Evolutionary conservation across 2,888 invertebrate species (phyloP).

Genomic region (Drosophila pegasa): DNA sequence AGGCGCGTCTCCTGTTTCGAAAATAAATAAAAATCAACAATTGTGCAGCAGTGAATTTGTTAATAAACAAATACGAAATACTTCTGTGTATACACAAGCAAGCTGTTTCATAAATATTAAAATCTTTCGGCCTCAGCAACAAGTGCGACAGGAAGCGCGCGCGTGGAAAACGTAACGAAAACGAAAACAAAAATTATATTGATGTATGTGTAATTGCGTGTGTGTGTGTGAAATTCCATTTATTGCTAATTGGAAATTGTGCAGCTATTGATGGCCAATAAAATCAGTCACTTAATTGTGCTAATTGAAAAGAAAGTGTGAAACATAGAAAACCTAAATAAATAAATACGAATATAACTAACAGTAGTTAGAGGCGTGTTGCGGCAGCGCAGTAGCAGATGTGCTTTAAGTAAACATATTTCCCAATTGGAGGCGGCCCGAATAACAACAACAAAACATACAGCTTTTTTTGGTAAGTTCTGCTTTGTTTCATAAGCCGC

Average conservation of each 20-base stretch:
- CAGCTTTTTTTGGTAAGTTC: constrained; percentile 42
- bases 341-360: constrained; percentile 11
- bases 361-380: constrained; percentile 12
- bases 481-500: constrained; percentile 31
- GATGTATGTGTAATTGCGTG: constrained; percentile 7
- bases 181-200: constrained; percentile 49
- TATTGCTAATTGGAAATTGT: constrained; percentile 46
- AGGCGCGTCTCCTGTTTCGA: constrained; percentile 31
- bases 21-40: constrained; percentile 34
- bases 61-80: constrained; percentile 49
- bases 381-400: constrained; percentile 20
- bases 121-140: constrained; percentile 42
- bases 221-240: constrained; percentile 50
- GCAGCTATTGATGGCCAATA: constrained; percentile 36
- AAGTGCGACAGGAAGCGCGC: constrained; percentile 56
- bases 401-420: constrained; percentile 25
- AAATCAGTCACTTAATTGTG: constrained; percentile 51
- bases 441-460: constrained; percentile 24
- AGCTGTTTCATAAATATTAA: constrained; percentile 21
- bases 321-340: constrained; percentile 28
- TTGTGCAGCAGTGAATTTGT: constrained; percentile 17
- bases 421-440: constrained; percentile 30
- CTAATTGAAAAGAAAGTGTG: constrained; percentile 64
- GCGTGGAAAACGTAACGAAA: constrained; percentile 45
- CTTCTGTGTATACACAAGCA: constrained; percentile 14